Base-by-base conservation (phyloP, 2,888 invertebrate genomes). In the Tinea pellionella region DNA sequence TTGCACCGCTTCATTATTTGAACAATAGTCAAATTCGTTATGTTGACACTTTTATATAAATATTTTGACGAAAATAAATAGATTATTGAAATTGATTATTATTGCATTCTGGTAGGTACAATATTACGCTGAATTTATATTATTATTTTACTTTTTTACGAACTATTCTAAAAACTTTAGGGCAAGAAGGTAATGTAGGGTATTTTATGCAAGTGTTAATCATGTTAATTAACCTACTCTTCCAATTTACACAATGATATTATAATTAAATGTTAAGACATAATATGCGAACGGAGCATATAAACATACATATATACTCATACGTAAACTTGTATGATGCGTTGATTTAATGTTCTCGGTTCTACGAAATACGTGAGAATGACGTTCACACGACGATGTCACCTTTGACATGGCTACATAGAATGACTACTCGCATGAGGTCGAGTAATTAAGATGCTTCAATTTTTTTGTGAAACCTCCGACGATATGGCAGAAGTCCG, bases 371-470 rank as follows among this genome's bases (percentile, higher is more conserved):
- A 66, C 70, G 68, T 80, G 80, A 75, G 80, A 80, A 77, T 69
- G 61, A 24, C 19, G 53, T 37, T 18, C 51, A 9, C 64, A 64
- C 65, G 63, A 61, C 66, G 64, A 68, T 65, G 62, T 63, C 71
- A 80, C 80, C 80, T 83, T 78, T 82, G 81, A 81, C 82, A 72
- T 69, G 65, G 66, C 65, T 64, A 60, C 64, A 67, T 63, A 65
- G 65, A 74, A 73, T 69, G 68, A 66, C 67, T 67, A 68, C 65
- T 69, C 73, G 68, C 71, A 67, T 68, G 65, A 64, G 65, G 64
- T 61, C 64, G 63, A 66, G 74, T 82, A 80, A 81, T 82, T 82
- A 80, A 77, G 71, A 67, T 65, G 64, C 19, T 55, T 29, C 24
- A 65, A 64, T 66, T 64, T 72, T 69, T 72, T 70, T 69, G 70